Percentiles rank a stretch among this genome's conserved stretches.
Conservation (phyloP, 2,113 vertebrate genomes). For the Myotis brandtii region DNA sequence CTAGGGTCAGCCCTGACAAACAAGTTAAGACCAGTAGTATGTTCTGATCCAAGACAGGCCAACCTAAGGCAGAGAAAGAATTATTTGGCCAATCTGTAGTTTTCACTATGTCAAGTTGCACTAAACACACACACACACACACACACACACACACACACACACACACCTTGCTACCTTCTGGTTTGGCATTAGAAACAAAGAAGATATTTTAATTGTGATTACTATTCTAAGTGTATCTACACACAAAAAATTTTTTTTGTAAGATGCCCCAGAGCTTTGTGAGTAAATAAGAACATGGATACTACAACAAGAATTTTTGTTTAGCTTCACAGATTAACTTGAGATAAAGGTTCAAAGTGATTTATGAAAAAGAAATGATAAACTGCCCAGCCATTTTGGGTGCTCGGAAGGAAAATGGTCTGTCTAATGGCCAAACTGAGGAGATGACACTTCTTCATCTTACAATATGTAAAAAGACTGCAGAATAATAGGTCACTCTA, state of each 20-base stretch:
- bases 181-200: neutral
- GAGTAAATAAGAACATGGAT: constrained; percentile 55
- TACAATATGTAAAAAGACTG: neutral
- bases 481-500: constrained; percentile 40
- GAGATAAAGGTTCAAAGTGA: constrained; percentile 75
- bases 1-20: neutral
- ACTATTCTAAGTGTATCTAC: neutral
- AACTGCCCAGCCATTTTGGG: constrained; percentile 48
- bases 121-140: neutral
- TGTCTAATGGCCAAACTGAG: neutral
- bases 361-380: constrained; percentile 64
- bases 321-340: constrained; percentile 68
- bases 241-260: neutral
- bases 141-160: neutral
- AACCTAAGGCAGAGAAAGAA: neutral
- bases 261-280: constrained; percentile 7
- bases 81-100: neutral
- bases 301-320: constrained; percentile 66
- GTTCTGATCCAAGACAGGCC: neutral
- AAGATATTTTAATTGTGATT: neutral
- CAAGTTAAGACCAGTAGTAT: neutral
- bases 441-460: neutral
- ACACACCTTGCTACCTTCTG: neutral
- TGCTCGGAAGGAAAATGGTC: constrained; percentile 12
- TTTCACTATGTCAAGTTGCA: neutral